Base-by-base conservation (phyloP, 2,113 vertebrate genomes). In the Panurus biarmicus region DNA sequence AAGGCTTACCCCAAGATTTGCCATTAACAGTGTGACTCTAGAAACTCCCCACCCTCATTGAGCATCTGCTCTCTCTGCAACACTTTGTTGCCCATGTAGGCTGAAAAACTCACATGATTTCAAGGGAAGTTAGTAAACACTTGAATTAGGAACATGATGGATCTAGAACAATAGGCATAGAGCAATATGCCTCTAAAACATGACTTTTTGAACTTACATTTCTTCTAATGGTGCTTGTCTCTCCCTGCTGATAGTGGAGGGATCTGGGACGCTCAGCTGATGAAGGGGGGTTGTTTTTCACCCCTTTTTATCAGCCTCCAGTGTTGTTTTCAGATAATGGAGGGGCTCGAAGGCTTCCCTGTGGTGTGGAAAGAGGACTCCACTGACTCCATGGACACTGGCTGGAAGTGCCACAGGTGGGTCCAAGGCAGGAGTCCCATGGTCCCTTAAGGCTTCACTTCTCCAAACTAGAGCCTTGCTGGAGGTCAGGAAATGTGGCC, bases 1-100 rank as follows among this genome's bases (percentile, higher is more conserved):
- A 78, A 71, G n/a, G 40, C 87, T 95, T 95, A 85, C 31, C 57
- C 66, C 75, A 58, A 86, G 95, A 86, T 96, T 93, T 96, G 57
- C 53, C 60, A 96, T 93, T 97, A 94, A 95, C 93, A 77, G 33
- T 20, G 17, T 69, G 29, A n/a, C 40, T 84, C 62, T 21, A 25
- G 82, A 60, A 88, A 61, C 28, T 73, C 18, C n/a, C 40, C 79
- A 51, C 14, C 35, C 13, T 23, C 33, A 60, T 17, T 17, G 56
- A 80, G 60, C 76, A 93, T 81, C 92, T 88, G 24, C 22, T 86
- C 35, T 31, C 71, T 40, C 81, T 93, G 71, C 36, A 47, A 20
- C 10, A 7, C 24, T 44, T 57, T 51, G 45, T 53, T 66, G 26
- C 16, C 36, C 11, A 5, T 42, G 19, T 8, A n/a, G 56, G 20